These are phyloP conservation scores for Anabacerthia variegaticeps DNA, from an alignment of 2,797 vertebrate genomes.

Conservation along the genomic window DNA sequence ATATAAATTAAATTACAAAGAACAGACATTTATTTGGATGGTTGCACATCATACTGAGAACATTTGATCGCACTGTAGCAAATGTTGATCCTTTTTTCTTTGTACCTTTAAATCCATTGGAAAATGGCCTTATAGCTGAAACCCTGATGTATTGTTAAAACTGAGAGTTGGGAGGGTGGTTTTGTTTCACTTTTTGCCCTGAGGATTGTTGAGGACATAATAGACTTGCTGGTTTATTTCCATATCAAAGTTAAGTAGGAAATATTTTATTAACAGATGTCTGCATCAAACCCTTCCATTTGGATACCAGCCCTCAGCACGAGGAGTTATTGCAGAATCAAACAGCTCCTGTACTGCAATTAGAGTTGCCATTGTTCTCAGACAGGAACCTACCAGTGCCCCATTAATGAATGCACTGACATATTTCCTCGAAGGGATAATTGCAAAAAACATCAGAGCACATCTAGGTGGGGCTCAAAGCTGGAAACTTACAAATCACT, in stretches of 20 bases:
- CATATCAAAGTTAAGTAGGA: conserved; percentile 57
- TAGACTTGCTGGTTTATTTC: conserved; percentile 25
- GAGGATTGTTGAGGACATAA: background rate
- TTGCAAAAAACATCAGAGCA: conserved; percentile 48
- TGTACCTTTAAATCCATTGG: background rate
- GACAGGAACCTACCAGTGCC: conserved; percentile 47
- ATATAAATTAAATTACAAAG: conserved; percentile 17
- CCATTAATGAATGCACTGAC: conserved; percentile 31
- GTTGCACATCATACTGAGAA: background rate
- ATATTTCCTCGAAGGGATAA: conserved; percentile 52
- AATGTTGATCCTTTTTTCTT: background rate
- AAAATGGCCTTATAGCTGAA: background rate
- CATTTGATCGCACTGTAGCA: background rate
- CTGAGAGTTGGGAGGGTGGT: background rate
- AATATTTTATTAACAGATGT: conserved; percentile 64
- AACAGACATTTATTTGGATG: background rate
- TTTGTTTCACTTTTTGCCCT: background rate
- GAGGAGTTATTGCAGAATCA: conserved; percentile 5
- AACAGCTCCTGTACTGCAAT: conserved; percentile 36
- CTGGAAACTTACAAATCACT: conserved; percentile 58
- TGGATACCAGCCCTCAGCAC: conserved; percentile 20
- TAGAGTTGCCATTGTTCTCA: conserved; percentile 52
- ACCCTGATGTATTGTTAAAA: background rate
- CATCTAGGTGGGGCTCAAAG: conserved; percentile 37
- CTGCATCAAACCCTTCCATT: conserved; percentile 27